Base-by-base conservation (phyloP, 1,140 invertebrate genomes). In the Hyphantria cunea region DNA sequence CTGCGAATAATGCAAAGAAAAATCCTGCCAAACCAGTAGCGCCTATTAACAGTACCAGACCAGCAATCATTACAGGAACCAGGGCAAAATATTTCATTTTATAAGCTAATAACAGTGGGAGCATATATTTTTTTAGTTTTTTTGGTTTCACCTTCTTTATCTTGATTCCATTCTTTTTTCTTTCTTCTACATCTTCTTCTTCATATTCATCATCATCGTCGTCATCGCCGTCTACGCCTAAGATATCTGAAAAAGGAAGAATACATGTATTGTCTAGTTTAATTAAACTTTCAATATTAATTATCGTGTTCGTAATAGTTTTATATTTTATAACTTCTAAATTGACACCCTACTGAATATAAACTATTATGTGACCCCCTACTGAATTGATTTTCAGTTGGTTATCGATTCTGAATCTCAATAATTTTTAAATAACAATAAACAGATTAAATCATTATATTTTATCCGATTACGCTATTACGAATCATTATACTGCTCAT, bases 71-170 rank as follows among this genome's bases (percentile, higher is more conserved):
- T 0, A 95, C 91, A 1, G 96, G 96, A 13, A 96, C 93, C 39
- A 97, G 80, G 1, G 95, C 94, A 71, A 96, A 93, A 79, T 96
- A 96, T 78, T 97, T 97, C 74, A 97, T 80, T 81, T 96, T 96
- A 81, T 96, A 96, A 0, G 95, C 95, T 64, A 96, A 76, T 14
- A 97, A 84, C 10, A 97, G 84, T 0, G 96, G 95, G 70, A 96
- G 84, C 82, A 96, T 87, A 72, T 94, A 94, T 64, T 94, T 94
- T 52, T 93, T 94, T 37, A 94, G 92, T 84, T 94, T 93, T 69
- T 94, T 94, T 64, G 91, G 78, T 41, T 61, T 80, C 60, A 52
- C 68, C 64, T 58, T 89, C 72, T 80, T 91, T 25, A n/a, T 25
- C 17, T 25, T n/a, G 51, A 56, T 78, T 49, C 83, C 25, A 67